phyloP scores from a whole-genome alignment of 2,888 invertebrate genomes.

The Hydroisotoma schaefferi region DNA sequence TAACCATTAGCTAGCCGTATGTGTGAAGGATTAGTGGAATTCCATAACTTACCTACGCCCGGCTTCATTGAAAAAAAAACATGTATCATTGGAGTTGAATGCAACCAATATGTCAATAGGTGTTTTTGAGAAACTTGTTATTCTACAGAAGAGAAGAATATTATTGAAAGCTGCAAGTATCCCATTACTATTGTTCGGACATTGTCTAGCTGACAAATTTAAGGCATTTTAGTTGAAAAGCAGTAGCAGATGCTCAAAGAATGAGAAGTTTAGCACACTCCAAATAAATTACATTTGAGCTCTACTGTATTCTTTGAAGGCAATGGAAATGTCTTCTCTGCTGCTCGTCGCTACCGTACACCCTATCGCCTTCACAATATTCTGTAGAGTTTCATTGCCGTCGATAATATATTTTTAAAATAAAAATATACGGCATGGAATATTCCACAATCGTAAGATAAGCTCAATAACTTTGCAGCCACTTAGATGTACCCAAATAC shows the following conservation, averaged over 20 bases:
- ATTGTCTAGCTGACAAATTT: slow-evolving; percentile 18
- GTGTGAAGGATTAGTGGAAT: neutral
- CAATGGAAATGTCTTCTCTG: neutral
- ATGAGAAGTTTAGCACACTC: neutral
- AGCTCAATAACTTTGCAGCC: too few relatives aligned
- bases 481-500: too few relatives aligned
- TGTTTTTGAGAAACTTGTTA: slow-evolving; percentile 8
- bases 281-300: slow-evolving; percentile 1
- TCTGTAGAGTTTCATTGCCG: too few relatives aligned
- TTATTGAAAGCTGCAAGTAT: slow-evolving; percentile 6
- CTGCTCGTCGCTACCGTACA: too few relatives aligned
- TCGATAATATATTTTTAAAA: too few relatives aligned
- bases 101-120: slow-evolving; percentile 17
- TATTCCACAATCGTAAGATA: too few relatives aligned
- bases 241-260: neutral
- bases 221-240: slow-evolving; percentile 4
- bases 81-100: slow-evolving; percentile 8
- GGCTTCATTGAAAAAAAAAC: neutral
- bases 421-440: too few relatives aligned
- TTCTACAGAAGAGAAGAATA: slow-evolving; percentile 3
- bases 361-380: too few relatives aligned
- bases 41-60: neutral
- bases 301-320: too few relatives aligned
- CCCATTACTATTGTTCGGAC: slow-evolving; percentile 2
- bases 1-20: neutral